These are phyloP conservation scores for Pinctada fucata DNA, from an alignment of 2,888 invertebrate genomes.

Conservation along the genomic window DNA sequence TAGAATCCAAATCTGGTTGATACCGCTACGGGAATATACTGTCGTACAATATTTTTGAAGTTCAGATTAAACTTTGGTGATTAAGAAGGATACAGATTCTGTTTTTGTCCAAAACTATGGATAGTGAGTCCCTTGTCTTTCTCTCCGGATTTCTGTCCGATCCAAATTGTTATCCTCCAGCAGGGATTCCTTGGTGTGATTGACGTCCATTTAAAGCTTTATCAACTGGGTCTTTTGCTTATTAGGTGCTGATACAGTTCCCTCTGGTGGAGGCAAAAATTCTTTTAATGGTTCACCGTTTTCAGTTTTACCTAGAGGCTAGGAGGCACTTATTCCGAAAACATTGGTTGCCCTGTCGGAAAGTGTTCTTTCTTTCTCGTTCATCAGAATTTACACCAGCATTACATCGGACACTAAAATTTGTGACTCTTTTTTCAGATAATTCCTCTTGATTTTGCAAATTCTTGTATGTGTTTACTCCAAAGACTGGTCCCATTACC, in stretches of 20 bases:
- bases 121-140: slow-evolving; percentile 25
- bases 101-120: slow-evolving; percentile 50
- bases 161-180: slow-evolving; percentile 47
- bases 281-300: slow-evolving; percentile 34
- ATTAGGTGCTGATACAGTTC: slow-evolving; percentile 36
- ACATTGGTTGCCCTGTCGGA: slow-evolving; percentile 42
- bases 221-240: slow-evolving; percentile 37
- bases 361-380: slow-evolving; percentile 29
- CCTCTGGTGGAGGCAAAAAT: slow-evolving; percentile 44
- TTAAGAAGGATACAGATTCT: slow-evolving; percentile 7
- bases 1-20: no score
- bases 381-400: slow-evolving; percentile 41
- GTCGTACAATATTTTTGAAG: no score
- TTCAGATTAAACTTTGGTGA: no score
- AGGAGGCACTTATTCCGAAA: slow-evolving; percentile 46
- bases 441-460: slow-evolving; percentile 55
- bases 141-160: slow-evolving; percentile 21
- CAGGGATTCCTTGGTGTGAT: slow-evolving; percentile 27
- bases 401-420: slow-evolving; percentile 37
- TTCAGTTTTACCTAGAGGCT: slow-evolving; percentile 35
- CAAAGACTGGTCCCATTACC: slow-evolving; percentile 54
- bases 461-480: slow-evolving; percentile 49
- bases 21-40: no score
- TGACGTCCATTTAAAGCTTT: slow-evolving; percentile 39
- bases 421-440: slow-evolving; percentile 52